A percentile compares a stretch with the other conserved stretches of the same genome.
Conservation (phyloP, 2,797 vertebrate genomes). For the Siniperca obscura region DNA sequence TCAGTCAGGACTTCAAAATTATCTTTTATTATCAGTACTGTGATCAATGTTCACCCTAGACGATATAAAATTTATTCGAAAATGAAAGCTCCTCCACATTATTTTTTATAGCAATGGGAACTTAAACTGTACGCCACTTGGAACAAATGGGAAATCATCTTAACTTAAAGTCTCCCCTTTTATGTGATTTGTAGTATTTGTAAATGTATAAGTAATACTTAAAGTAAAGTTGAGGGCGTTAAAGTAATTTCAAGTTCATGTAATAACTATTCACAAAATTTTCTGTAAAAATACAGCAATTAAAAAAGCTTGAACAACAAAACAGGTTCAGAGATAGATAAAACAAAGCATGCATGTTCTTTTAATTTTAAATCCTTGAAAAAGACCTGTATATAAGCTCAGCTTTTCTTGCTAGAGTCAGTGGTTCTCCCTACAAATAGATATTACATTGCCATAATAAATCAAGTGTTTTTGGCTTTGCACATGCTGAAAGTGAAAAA, state of each 20-base stretch:
- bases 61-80: not conserved
- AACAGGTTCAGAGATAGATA: not conserved
- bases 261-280: not conserved
- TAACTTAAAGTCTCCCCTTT: not conserved
- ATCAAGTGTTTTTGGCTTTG: not conserved
- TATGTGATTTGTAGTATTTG: not conserved
- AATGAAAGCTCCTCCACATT: not conserved
- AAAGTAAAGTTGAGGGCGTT: not conserved
- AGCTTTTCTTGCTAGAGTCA: not conserved
- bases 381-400: not conserved
- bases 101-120: not conserved
- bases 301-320: not conserved
- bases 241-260: not conserved
- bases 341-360: not conserved
- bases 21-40: constrained; percentile 37
- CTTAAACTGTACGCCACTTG: not conserved
- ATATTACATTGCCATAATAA: too few species aligned
- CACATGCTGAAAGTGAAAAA: constrained; percentile 4
- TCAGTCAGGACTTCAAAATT: constrained; percentile 47
- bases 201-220: not conserved
- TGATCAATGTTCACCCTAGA: constrained; percentile 29
- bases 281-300: not conserved
- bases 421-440: not conserved
- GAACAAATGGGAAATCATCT: not conserved
- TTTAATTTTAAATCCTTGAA: not conserved